Evolutionary conservation across 1,140 invertebrate species (phyloP), one percentile per base, ranked within the genome.

Genomic region (Diachasma alloeum): DNA sequence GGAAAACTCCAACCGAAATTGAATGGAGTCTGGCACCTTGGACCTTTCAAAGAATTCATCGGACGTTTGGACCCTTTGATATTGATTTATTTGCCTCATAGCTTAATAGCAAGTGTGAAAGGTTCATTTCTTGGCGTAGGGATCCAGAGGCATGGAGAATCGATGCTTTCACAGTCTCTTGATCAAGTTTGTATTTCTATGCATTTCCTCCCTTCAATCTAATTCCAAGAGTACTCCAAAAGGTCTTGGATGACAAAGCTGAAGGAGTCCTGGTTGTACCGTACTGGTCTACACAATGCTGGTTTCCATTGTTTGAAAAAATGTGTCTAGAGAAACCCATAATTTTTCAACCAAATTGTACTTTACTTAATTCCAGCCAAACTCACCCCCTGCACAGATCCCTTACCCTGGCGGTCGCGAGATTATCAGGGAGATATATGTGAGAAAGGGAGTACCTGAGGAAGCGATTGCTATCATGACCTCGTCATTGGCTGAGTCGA

Each of bases 161-260:
- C 3, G 73, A 80, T 8, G 73, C 76, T 0, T 80, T 80, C n/a
- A 80, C n/a, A n/a, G n/a, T n/a, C 76, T 4, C 19, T 72, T 0
- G 10, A 15, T n/a, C 75, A 75, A 53, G 15, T 37, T 67, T 66
- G 17, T 75, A 39, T 67, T 83, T 83, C 72, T 83, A 80, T 63
- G 81, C 80, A 0, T 83, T 83, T 53, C 78, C 81, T 0, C 82
- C 79, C 81, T 83, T 37, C 66, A 37, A 59, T 1, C 10, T 83
- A 0, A 76, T 83, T 24, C 42, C 73, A 24, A 26, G 56, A 42
- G 36, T 70, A 0, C 24, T 83, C 0, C n/a, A 78, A 19, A 84
- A 84, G 63, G 78, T 83, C 13, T 42, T 72, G 3, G 11, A 53
- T 4, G 78, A 84, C 4, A 69, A 26, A 48, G 72, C 81, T 2